These are phyloP conservation scores for Chionoecetes opilio DNA, from an alignment of 1,140 invertebrate genomes.

Conservation along the genomic window DNA sequence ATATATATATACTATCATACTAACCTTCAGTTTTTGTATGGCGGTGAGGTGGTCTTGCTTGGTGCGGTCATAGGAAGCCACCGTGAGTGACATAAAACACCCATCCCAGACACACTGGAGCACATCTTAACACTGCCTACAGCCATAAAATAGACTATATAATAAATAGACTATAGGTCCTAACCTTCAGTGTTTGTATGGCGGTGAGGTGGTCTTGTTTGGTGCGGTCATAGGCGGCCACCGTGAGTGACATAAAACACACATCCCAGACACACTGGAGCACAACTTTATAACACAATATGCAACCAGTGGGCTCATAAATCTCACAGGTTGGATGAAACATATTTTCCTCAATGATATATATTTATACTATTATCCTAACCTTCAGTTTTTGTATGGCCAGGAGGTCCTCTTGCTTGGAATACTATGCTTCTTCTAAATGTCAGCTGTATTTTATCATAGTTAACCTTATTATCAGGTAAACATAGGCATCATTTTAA, in stretches of 20 bases:
- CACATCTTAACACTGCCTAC: too few relatives aligned
- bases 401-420: constrained; percentile 90
- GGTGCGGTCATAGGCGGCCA: constrained; percentile 91
- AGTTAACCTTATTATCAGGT: too few relatives aligned
- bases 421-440: too few relatives aligned
- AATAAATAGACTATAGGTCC: not conserved
- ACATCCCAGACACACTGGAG: too few relatives aligned
- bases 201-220: constrained; percentile 90
- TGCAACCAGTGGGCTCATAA: too few relatives aligned
- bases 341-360: too few relatives aligned
- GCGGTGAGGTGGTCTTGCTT: constrained; percentile 90
- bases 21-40: not conserved
- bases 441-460: too few relatives aligned
- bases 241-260: constrained; percentile 90
- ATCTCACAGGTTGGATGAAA: too few relatives aligned
- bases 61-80: constrained; percentile 91
- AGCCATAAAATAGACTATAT: too few relatives aligned
- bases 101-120: too few relatives aligned
- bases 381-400: not conserved
- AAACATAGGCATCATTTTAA: too few relatives aligned
- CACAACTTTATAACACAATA: too few relatives aligned
- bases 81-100: constrained; percentile 90
- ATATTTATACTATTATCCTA: not conserved
- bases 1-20: not conserved
- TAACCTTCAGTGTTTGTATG: not conserved